Percentiles rank a stretch among this genome's conserved stretches.
These are phyloP conservation scores for Galerucella calmariensis DNA, from an alignment of 2,888 invertebrate species.

Conservation along the genomic window DNA sequence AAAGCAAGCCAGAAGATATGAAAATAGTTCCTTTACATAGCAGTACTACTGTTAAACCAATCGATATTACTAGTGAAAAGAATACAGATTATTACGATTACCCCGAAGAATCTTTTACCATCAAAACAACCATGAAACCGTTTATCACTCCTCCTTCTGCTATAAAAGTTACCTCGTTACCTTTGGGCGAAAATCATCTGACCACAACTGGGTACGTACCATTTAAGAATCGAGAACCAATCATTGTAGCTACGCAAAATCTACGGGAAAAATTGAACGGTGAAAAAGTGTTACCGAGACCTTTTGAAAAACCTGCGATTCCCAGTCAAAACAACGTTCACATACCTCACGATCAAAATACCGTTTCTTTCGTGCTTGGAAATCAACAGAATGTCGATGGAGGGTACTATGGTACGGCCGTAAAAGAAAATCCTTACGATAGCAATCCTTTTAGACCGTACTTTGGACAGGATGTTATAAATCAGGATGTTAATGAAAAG, in stretches of 20 bases:
- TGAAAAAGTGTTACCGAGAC: slow-evolving; percentile 59
- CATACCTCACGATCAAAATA: slow-evolving; percentile 73
- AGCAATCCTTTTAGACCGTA: slow-evolving; percentile 61
- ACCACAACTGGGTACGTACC: slow-evolving; percentile 44
- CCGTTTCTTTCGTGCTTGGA: slow-evolving; percentile 73
- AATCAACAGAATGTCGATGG: slow-evolving; percentile 71
- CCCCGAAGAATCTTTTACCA: slow-evolving; percentile 34
- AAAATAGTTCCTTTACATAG: slow-evolving; percentile 46
- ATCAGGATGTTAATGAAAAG: slow-evolving; percentile 33
- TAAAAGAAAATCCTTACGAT: slow-evolving; percentile 67
- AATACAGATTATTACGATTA: slow-evolving; percentile 45
- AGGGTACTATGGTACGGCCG: slow-evolving; percentile 63
- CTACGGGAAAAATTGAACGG: slow-evolving; percentile 61
- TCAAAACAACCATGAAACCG: slow-evolving; percentile 12
- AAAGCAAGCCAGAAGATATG: slow-evolving; percentile 50
- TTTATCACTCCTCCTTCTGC: slow-evolving; percentile 36
- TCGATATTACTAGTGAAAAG: slow-evolving; percentile 27
- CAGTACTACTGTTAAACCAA: slow-evolving; percentile 21
- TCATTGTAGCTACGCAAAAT: slow-evolving; percentile 62
- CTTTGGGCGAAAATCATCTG: slow-evolving; percentile 63
- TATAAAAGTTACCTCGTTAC: slow-evolving; percentile 61
- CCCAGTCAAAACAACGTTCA: slow-evolving; percentile 74
- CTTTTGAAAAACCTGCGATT: slow-evolving; percentile 55
- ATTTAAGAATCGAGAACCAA: slow-evolving; percentile 53
- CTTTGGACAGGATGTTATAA: slow-evolving; percentile 47